Percentiles rank a stretch among this genome's conserved stretches.
Evolutionary conservation across 2,888 invertebrate genomes (phyloP).

Genomic region (Hybos culiciformis): DNA sequence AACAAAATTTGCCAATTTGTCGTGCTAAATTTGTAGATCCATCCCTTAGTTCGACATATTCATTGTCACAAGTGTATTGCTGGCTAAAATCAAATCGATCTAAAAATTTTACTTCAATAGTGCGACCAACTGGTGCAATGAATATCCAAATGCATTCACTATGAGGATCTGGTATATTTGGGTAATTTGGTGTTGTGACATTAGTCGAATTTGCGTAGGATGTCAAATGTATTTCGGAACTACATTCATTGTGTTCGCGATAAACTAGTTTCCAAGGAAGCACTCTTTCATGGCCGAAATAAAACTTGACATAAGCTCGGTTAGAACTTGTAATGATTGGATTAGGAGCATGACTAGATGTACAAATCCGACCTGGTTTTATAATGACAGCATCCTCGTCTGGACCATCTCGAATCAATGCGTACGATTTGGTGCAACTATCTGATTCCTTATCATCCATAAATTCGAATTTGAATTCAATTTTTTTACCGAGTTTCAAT

Average conservation of each 20-base stretch:
- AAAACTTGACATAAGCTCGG: conserved; percentile 39
- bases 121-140: conserved; percentile 56
- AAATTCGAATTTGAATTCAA: conserved; percentile 52
- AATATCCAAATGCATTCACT: conserved; percentile 75
- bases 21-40: conserved; percentile 60
- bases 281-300: neutral
- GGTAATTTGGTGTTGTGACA: conserved; percentile 69
- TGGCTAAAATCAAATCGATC: conserved; percentile 54
- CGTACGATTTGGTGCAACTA: conserved; percentile 32
- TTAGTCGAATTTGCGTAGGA: conserved; percentile 17
- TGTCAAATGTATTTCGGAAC: conserved; percentile 41
- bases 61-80: conserved; percentile 31
- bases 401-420: conserved; percentile 55
- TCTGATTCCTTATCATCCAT: conserved; percentile 16
- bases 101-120: conserved; percentile 60
- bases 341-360: conserved; percentile 29
- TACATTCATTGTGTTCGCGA: conserved; percentile 43
- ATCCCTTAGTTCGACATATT: conserved; percentile 66
- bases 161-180: conserved; percentile 61
- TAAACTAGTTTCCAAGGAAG: conserved; percentile 23
- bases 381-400: conserved; percentile 56
- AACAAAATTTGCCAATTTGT: conserved; percentile 51
- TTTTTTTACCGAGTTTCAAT: conserved; percentile 56
- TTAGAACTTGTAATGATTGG: conserved; percentile 51
- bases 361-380: conserved; percentile 61